A percentile compares a stretch with the other conserved stretches of the same genome.
Evolutionary conservation across 2,888 invertebrate species (phyloP).

Genomic region (Chaitophorus viminalis): DNA sequence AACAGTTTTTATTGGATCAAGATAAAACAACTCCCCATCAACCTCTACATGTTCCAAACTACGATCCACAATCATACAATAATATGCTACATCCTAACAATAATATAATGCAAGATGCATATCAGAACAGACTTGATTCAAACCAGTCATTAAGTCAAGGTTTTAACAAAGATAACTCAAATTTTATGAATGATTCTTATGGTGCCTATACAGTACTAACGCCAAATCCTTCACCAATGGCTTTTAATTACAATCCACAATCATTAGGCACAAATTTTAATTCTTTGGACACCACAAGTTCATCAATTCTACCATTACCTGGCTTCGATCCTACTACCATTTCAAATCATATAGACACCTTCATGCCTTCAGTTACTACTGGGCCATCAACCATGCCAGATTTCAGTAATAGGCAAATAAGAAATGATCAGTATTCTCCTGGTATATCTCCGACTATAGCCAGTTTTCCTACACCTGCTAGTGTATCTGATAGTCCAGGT

Average conservation of each 20-base stretch:
- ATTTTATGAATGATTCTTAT: slow-evolving; percentile 52
- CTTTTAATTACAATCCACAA: slow-evolving; percentile 55
- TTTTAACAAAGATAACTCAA: slow-evolving; percentile 58
- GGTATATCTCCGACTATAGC: slow-evolving; percentile 59
- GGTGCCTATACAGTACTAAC: slow-evolving; percentile 57
- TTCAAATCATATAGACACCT: slow-evolving; percentile 52
- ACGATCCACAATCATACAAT: slow-evolving; percentile 43
- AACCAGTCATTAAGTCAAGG: slow-evolving; percentile 37
- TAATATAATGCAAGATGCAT: slow-evolving; percentile 51
- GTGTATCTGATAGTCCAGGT: slow-evolving; percentile 55
- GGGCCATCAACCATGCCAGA: slow-evolving; percentile 39
- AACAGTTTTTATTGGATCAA: slow-evolving; percentile 57
- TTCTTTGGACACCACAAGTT: slow-evolving; percentile 51
- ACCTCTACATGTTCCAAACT: slow-evolving; percentile 46
- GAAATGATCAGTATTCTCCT: slow-evolving; percentile 61
- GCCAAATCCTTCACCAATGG: slow-evolving; percentile 58
- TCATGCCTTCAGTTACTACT: slow-evolving; percentile 47
- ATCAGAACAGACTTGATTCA: slow-evolving; percentile 47
- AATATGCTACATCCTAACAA: slow-evolving; percentile 58
- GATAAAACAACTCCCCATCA: slow-evolving; percentile 51
- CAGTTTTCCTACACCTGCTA: slow-evolving; percentile 60
- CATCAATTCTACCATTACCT: slow-evolving; percentile 44
- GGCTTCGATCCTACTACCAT: slow-evolving; percentile 42
- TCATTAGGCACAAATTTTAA: slow-evolving; percentile 42
- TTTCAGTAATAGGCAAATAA: slow-evolving; percentile 54